A percentile compares a stretch with the other conserved stretches of the same genome.
These are phyloP conservation scores for Macrostomum lignano DNA, from an alignment of 1,140 invertebrate genomes.

Conservation along the genomic window DNA sequence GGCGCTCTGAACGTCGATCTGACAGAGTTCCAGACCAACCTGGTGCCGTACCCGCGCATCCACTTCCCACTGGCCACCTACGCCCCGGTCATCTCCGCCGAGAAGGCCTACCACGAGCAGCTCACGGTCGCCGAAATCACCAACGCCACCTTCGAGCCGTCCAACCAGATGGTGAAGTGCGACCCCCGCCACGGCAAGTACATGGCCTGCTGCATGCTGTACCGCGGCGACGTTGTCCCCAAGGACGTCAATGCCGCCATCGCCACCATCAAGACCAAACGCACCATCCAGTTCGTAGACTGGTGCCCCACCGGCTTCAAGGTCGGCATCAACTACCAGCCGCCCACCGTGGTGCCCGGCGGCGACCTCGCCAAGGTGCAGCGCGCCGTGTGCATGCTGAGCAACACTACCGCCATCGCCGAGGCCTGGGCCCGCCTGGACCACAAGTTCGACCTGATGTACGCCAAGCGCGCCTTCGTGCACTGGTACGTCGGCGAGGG, in stretches of 20 bases:
- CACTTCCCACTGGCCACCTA: slow-evolving; percentile 9
- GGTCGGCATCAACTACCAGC: too few species aligned
- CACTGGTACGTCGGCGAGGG: too few species aligned
- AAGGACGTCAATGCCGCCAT: slow-evolving; percentile 31
- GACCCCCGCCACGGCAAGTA: slow-evolving; percentile 29
- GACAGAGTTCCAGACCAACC: slow-evolving; percentile 39
- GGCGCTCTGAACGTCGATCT: slow-evolving; percentile 41
- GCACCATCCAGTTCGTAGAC: too few species aligned
- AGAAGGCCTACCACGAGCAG: slow-evolving; percentile 20
- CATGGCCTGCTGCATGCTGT: slow-evolving; percentile 41
- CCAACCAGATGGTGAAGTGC: slow-evolving; percentile 52
- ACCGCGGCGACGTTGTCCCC: slow-evolving; percentile 30
- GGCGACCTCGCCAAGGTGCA: too few species aligned
- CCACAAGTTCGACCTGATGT: too few species aligned
- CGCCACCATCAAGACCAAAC: slow-evolving; percentile 18
- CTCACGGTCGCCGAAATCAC: slow-evolving; percentile 41
- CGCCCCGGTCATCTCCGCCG: slow-evolving; percentile 6
- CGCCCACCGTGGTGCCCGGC: too few species aligned
- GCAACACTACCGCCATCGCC: too few species aligned
- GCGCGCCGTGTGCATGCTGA: too few species aligned
- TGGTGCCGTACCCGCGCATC: slow-evolving; percentile 9
- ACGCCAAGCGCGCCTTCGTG: too few species aligned
- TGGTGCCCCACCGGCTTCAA: too few species aligned
- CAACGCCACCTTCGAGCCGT: slow-evolving; percentile 48
- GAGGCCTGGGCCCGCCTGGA: too few species aligned